Evolutionary conservation across 92 coral and sea anemone genomes (phyloP), one percentile per base, ranked within the genome.

Genomic region (Paramuricea clavata): DNA sequence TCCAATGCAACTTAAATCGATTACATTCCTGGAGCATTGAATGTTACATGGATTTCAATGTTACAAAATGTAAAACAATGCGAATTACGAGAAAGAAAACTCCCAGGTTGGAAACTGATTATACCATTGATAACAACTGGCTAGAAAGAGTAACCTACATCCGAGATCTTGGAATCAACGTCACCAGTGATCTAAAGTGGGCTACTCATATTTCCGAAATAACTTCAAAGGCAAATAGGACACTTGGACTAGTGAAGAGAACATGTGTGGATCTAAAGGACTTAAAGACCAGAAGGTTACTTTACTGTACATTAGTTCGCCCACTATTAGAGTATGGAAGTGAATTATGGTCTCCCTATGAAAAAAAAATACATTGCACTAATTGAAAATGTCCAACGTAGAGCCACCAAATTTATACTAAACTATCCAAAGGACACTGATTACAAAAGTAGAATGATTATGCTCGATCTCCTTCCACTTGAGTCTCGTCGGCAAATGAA

Each of bases 321-420:
- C 54, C 54, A 6, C 54, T 47, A 47, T 47, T 47, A 47, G 54
- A 47, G 19, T 47, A 47, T 17, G 54, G 54, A 17, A 47, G 54
- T 47, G 54, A 47, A 47, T 17, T 47, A 47, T 47, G 54, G 54
- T 47, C 54, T 8, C 19, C 54, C 10, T 47, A 47, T 8, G 54
- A n/a, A 47, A 47, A 6, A 6, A 17, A 47, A 47, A 17, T 47
- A 47, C 13, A 47, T 47, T 6, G 1, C 54, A 47, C 54, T 6
- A 47, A 47, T 47, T 47, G 54, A 47, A 17, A 47, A 47, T 47
- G 54, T 47, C 54, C 54, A 47, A 1, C 54, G 54, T 17, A 1
- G 74, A 68, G 74, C 74, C 44, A 68, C 74, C 4, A 68, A 68
- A 30, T 68, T 68, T 68, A 68, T 68, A 3, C 19, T 68, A 12